Base-by-base conservation (phyloP, 2,888 invertebrate genomes). In the Nasonia oneida region DNA sequence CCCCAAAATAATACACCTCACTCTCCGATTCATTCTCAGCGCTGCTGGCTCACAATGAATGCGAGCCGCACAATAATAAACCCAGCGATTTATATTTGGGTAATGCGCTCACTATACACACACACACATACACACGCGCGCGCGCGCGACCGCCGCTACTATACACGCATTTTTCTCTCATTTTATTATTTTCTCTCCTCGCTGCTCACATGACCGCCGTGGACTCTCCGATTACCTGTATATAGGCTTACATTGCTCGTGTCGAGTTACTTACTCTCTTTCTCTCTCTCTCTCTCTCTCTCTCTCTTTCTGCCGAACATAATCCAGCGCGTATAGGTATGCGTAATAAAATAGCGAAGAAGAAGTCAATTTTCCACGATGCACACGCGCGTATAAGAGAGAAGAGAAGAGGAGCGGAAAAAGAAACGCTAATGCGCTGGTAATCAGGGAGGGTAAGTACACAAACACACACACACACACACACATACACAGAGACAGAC, bases 391-490 rank as follows among this genome's bases (percentile, higher is more conserved):
- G 33, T 57, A 2, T 47, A 2, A 47, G 67, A 78, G 73, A 73
- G 42, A 39, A 29, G 29, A 6, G 39, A 73, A 37, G n/a, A 61
- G 57, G 6, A 61, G 57, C 57, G 57, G 57, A 61, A 61, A 61
- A 61, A 15, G 33, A 23, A 50, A 47, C 37, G 64, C 61, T 77
- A 77, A 78, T 78, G 77, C 78, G 50, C 73, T 33, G 71, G 39
- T 81, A 81, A 84, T 80, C 75, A 71, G 23, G 23, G 8, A 61
- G 57, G 23, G 57, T n/a, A 57, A 57, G 57, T 23, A 61, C 6
- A 6, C 12, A 47, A 1, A 47, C 47, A 47, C 10, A 47, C n/a
- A 61, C 6, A 6, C 12, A 47, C 42, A 47, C 10, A 47, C n/a
- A 61, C 6, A 6, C 12, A 47, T 1, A 47, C 42, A 47, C 10